These are phyloP conservation scores for Protobothrops mucrosquamatus DNA, from an alignment of 2,113 vertebrate genomes.

Conservation along the genomic window DNA sequence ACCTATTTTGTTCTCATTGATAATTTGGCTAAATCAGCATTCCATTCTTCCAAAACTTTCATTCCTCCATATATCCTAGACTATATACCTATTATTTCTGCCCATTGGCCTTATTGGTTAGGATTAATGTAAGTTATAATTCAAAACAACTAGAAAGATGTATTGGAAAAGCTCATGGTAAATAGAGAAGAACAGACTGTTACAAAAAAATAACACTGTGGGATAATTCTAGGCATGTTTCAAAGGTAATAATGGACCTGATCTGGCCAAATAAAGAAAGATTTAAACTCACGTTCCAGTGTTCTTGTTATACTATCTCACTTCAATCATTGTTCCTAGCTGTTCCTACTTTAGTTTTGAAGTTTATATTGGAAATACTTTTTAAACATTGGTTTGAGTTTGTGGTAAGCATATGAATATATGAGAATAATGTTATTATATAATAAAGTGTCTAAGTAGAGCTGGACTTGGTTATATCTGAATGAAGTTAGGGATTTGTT, in stretches of 20 bases:
- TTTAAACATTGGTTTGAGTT: background rate
- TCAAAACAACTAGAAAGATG: background rate
- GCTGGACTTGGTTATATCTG: background rate
- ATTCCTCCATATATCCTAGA: background rate
- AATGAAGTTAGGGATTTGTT: background rate
- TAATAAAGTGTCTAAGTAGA: background rate
- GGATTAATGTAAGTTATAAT: background rate
- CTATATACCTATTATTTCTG: background rate
- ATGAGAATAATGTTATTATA: background rate
- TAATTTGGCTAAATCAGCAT: conserved; percentile 1
- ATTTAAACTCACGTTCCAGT: background rate
- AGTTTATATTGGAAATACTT: background rate
- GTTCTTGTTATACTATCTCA: background rate
- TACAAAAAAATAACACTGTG: background rate
- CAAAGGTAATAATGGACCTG: background rate
- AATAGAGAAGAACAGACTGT: background rate
- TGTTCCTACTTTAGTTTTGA: background rate
- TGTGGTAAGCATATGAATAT: background rate
- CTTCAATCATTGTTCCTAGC: background rate
- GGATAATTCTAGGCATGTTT: background rate
- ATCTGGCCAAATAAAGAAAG: background rate
- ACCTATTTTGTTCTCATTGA: background rate
- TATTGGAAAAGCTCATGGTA: background rate
- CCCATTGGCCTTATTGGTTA: background rate
- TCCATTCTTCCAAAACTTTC: background rate